Percentiles rank a stretch among this genome's conserved stretches.
Evolutionary conservation across 2,113 vertebrate species (phyloP).

Genomic region (Piliocolobus tephrosceles): DNA sequence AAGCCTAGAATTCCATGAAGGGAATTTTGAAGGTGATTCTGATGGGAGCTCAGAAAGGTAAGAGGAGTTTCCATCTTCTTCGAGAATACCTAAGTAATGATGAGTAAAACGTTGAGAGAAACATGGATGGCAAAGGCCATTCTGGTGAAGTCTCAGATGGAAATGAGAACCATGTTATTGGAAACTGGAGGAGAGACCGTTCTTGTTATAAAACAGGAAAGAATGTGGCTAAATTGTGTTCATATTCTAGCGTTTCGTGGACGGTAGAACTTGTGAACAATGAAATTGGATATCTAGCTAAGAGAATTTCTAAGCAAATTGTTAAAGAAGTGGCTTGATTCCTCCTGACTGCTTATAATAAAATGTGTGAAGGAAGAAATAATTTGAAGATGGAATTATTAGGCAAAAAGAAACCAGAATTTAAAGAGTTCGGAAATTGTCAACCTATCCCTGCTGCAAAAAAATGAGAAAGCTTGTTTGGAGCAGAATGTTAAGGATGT

Average conservation of each 20-base stretch:
- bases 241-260: not conserved
- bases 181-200: not conserved
- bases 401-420: not conserved
- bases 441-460: not conserved
- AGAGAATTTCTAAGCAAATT: not conserved
- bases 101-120: not conserved
- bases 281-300: not conserved
- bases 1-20: not conserved
- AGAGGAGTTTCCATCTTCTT: not conserved
- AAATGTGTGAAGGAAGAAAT: not conserved
- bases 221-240: not conserved
- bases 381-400: not conserved
- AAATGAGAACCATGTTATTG: not conserved
- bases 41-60: not conserved
- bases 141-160: not conserved
- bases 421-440: not conserved
- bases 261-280: not conserved
- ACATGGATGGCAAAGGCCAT: not conserved
- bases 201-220: not conserved
- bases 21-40: not conserved
- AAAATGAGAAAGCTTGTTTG: not conserved
- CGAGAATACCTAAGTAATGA: not conserved
- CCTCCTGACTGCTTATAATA: not conserved
- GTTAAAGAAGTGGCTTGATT: not conserved
- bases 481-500: not conserved